Conservation (phyloP, 2,888 invertebrate genomes). For the Macrostomum cliftonense region DNA sequence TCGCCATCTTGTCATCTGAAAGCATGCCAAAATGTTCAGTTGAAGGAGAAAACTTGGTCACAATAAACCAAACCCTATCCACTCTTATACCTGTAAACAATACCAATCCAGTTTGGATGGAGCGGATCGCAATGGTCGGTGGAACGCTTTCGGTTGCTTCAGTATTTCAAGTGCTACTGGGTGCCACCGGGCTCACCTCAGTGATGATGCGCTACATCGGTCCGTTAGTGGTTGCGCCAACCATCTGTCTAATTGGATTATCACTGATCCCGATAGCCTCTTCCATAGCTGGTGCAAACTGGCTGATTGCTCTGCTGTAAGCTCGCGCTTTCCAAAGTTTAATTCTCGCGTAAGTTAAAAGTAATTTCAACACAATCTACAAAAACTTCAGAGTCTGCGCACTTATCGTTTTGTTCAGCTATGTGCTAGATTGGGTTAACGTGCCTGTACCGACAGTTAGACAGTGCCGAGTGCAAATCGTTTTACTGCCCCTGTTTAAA, state of each 20-base stretch:
- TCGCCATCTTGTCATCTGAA: constrained; percentile 18
- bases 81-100: too few species aligned
- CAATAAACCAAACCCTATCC: too few species aligned
- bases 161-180: constrained; percentile 54
- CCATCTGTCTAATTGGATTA: constrained; percentile 61
- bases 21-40: too few species aligned
- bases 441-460: constrained; percentile 16
- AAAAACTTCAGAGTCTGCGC: constrained; percentile 43
- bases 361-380: background rate
- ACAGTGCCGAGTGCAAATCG: constrained; percentile 13
- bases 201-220: constrained; percentile 55
- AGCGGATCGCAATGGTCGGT: constrained; percentile 21
- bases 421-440: constrained; percentile 57
- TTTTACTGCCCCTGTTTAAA: constrained; percentile 17
- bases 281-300: constrained; percentile 58
- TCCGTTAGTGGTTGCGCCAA: constrained; percentile 63
- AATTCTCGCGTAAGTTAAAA: too few species aligned
- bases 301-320: constrained; percentile 63
- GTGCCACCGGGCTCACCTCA: constrained; percentile 53
- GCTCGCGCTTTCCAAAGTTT: constrained; percentile 18
- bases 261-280: constrained; percentile 64
- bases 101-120: too few species aligned
- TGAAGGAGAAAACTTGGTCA: too few species aligned
- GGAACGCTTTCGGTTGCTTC: constrained; percentile 64
- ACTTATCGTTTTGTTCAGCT: constrained; percentile 53